Conservation (phyloP, 2,888 invertebrate species). For the Zaprionus lineosus region DNA sequence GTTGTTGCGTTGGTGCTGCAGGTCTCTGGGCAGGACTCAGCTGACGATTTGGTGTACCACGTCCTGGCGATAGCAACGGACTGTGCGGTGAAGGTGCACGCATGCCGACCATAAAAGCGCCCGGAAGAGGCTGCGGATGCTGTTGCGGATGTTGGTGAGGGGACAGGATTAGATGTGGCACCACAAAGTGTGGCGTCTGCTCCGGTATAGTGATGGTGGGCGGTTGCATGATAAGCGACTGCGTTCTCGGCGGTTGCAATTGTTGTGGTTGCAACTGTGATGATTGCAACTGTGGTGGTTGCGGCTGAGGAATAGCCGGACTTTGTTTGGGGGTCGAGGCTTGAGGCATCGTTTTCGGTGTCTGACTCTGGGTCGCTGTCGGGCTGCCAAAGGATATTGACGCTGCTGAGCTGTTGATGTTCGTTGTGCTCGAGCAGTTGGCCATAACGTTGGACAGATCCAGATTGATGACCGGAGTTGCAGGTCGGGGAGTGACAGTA, state of each 20-base stretch:
- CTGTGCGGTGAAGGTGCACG: slow-evolving; percentile 81
- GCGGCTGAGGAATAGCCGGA: slow-evolving; percentile 13
- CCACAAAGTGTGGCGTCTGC: slow-evolving; percentile 74
- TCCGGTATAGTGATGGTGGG: slow-evolving; percentile 88
- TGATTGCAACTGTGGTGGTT: slow-evolving; percentile 48
- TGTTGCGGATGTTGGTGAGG: slow-evolving; percentile 60
- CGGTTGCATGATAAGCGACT: slow-evolving; percentile 85
- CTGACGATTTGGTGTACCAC: slow-evolving; percentile 67
- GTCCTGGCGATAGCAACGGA: slow-evolving; percentile 74
- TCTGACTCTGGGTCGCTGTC: slow-evolving; percentile 50
- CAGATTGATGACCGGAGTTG: slow-evolving; percentile 63
- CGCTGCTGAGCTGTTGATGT: slow-evolving; percentile 38
- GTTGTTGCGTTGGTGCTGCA: slow-evolving; percentile 24
- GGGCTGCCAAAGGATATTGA: slow-evolving; percentile 69
- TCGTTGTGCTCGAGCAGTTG: slow-evolving; percentile 39
- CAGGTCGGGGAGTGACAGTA: slow-evolving; percentile 9
- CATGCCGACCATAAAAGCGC: slow-evolving; percentile 69
- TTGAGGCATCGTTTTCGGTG: slow-evolving; percentile 51
- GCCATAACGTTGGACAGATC: slow-evolving; percentile 63
- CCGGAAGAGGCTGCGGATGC: slow-evolving; percentile 32
- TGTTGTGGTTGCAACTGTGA: slow-evolving; percentile 18
- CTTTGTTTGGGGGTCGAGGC: slow-evolving; percentile 70
- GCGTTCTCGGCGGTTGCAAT: slow-evolving; percentile 71
- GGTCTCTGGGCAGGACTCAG: slow-evolving; percentile 60
- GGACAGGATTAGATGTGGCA: slow-evolving; percentile 78